Base-by-base conservation (phyloP, 2,888 invertebrate species). In the Podotricha telesiphe region DNA sequence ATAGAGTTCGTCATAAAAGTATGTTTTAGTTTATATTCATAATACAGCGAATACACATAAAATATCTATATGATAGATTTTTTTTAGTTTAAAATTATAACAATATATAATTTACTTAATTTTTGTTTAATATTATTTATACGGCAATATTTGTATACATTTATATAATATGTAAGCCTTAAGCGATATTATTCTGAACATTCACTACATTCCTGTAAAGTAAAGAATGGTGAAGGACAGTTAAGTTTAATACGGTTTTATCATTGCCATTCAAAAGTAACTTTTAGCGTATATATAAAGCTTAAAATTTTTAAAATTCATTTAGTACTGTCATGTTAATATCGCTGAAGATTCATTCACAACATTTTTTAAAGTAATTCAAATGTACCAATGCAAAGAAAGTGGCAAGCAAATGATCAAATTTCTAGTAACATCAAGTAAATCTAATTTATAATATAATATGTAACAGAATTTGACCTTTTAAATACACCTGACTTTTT, bases 401-500 rank as follows among this genome's bases (percentile, higher is more conserved):
- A 51, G 22, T 37, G 7, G 37, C 37, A 11, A 13, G 42, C 4
- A 28, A 8, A 51, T 3, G 15, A 0, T 28, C 7, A 28, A 8
- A 5, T 8, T 10, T 53, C n/a, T 28, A 53, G 17, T 37, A 37
- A 17, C 4, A 17, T 17, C 4, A n/a, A 28, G 34, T 17, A 17
- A 55, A 55, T 37, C 11, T 7, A 34, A n/a, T 34, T 55, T 55
- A 13, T 2, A 42, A 42, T 42, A 2, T 17, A 34, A 53, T 53
- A n/a, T 28, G n/a, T 11, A 20, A 20, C 40, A 40, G 22, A 64
- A 15, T 42, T 67, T 70, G 42, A 70, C 70, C 70, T 70, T 70
- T 67, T 34, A 19, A 61, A 67, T 61, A 3, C 67, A 61, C 45
- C 42, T 70, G 45, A 55, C 64, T 53, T n/a, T 51, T 45, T 61